Percentiles rank a stretch among this genome's conserved stretches.
Conservation (phyloP, 2,113 vertebrate genomes). For the Ifrita kowaldi region DNA sequence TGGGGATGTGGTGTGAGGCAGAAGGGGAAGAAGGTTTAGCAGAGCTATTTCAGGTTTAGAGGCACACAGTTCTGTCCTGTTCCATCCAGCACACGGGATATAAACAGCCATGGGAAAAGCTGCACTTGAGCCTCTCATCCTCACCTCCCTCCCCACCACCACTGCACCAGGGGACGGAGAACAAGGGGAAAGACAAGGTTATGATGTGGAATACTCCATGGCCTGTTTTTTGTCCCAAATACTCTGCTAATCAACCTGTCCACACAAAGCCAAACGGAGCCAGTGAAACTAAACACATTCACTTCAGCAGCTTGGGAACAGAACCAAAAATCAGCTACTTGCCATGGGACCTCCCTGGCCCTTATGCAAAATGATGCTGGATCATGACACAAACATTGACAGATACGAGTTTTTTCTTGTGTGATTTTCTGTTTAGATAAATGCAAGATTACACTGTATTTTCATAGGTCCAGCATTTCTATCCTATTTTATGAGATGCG, state of each 20-base stretch:
- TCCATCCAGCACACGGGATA: not conserved
- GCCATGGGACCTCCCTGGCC: not conserved
- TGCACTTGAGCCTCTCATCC: not conserved
- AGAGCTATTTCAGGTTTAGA: conserved; percentile 41
- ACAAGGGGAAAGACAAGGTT: not conserved
- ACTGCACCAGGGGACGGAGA: not conserved
- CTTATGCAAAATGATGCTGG: not conserved
- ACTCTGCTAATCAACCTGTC: not conserved
- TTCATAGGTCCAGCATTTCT: not conserved
- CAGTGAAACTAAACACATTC: not conserved
- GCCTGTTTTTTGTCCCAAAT: not conserved
- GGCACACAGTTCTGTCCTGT: not conserved
- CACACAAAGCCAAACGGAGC: not conserved
- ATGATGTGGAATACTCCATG: not conserved
- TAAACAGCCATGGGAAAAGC: conserved; percentile 11
- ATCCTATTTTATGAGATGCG: not conserved
- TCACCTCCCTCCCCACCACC: not conserved
- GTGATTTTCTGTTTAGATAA: not conserved
- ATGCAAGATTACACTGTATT: not conserved
- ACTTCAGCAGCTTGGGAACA: not conserved
- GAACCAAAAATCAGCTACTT: not conserved
- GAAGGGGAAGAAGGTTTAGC: conserved; percentile 31
- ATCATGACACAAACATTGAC: not conserved
- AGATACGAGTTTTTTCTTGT: not conserved
- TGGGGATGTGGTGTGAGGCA: conserved; percentile 48